A percentile compares a stretch with the other conserved stretches of the same genome.
Conservation (phyloP, 2,797 vertebrate species). For the Spinus pinus region DNA sequence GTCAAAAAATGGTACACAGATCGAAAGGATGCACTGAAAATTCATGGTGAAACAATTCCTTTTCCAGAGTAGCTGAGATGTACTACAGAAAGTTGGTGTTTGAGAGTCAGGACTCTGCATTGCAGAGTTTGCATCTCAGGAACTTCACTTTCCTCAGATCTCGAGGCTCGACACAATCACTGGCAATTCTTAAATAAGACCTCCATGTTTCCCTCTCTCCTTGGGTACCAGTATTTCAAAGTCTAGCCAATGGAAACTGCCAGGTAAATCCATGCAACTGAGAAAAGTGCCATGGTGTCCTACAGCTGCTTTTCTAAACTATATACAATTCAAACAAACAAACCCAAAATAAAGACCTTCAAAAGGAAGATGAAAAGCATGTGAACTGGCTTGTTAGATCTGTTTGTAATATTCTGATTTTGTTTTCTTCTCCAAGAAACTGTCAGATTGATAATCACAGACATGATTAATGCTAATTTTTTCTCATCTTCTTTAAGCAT, state of each 20-base stretch:
- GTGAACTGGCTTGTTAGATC: neutral
- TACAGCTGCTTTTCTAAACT: neutral
- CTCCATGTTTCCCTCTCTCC: neutral
- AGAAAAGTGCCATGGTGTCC: neutral
- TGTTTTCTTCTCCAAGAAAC: neutral
- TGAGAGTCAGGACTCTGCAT: neutral
- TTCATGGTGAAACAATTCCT: neutral
- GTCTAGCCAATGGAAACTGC: neutral
- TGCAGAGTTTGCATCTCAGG: neutral
- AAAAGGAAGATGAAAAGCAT: neutral
- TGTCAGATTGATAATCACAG: neutral
- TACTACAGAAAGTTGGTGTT: neutral
- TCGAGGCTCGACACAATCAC: neutral
- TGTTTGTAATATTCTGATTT: neutral
- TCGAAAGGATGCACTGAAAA: neutral
- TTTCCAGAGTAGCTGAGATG: neutral
- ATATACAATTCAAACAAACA: neutral
- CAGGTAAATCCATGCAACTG: neutral
- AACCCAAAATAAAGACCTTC: neutral
- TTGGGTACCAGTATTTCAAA: neutral
- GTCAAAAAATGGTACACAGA: neutral
- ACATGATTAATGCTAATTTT: neutral
- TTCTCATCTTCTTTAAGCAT: neutral
- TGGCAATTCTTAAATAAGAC: neutral
- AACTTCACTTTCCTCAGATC: neutral